Conservation (phyloP, 2,888 invertebrate species). For the Hyalella azteca region DNA sequence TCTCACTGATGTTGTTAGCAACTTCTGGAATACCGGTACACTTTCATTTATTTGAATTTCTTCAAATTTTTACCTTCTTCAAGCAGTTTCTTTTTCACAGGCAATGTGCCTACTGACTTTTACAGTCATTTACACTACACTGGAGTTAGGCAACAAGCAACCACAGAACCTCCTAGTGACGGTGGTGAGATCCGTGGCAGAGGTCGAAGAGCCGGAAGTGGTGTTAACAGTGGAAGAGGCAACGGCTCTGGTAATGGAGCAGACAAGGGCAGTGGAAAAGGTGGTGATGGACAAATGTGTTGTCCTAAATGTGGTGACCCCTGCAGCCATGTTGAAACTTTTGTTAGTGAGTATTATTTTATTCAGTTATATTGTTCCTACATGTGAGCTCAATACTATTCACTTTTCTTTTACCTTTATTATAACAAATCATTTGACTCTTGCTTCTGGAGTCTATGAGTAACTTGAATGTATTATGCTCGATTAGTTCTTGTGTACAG, state of each 20-base stretch:
- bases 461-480: too few species aligned
- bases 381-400: too few species aligned
- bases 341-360: constrained; percentile 75
- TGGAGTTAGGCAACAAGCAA: background rate
- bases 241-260: constrained; percentile 48
- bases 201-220: constrained; percentile 43
- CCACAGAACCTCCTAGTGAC: constrained; percentile 53
- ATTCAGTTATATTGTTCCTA: too few species aligned
- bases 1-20: too few species aligned
- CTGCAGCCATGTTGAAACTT: constrained; percentile 96
- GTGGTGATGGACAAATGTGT: constrained; percentile 69
- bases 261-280: constrained; percentile 46
- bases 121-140: background rate
- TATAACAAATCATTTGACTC: too few species aligned
- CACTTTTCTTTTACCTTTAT: too few species aligned
- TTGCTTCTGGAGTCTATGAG: too few species aligned
- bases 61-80: too few species aligned
- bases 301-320: constrained; percentile 97
- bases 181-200: constrained; percentile 34
- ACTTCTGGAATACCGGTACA: too few species aligned
- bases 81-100: background rate
- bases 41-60: too few species aligned
- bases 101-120: background rate
- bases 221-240: constrained; percentile 35
- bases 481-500: too few species aligned